phyloP scores from a whole-genome alignment of 2,888 invertebrate species.

The Microplitis deprimator region DNA sequence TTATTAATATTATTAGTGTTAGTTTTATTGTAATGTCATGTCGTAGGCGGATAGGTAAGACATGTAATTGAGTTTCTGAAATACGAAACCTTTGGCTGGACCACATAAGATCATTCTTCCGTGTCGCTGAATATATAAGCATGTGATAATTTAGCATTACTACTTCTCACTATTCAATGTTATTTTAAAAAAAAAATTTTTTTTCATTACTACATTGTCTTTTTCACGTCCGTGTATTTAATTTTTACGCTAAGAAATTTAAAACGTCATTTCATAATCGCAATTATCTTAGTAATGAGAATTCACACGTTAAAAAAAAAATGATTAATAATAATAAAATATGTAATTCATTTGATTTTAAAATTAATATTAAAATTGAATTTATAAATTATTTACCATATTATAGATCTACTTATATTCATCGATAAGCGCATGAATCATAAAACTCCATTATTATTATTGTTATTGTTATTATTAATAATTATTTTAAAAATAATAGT shows the following conservation, averaged over 20 bases:
- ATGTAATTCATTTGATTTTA: background rate
- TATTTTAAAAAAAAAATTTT: background rate
- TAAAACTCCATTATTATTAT: background rate
- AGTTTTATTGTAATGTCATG: background rate
- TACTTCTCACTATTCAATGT: constrained; percentile 9
- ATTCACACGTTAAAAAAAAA: background rate
- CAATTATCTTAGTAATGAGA: background rate
- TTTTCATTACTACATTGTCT: background rate
- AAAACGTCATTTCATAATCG: background rate
- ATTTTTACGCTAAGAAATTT: background rate
- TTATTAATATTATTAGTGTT: background rate
- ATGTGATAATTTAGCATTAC: constrained; percentile 19
- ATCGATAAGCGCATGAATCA: background rate
- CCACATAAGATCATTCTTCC: constrained; percentile 60
- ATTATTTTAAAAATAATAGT: background rate
- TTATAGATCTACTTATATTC: background rate
- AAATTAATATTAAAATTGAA: background rate
- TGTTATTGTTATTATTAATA: background rate
- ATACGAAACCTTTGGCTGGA: constrained; percentile 50
- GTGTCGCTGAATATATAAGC: constrained; percentile 50
- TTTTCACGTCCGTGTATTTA: background rate
- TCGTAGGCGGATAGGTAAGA: constrained; percentile 11
- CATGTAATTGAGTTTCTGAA: constrained; percentile 39
- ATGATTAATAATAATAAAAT: background rate
- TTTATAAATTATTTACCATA: background rate